These are phyloP conservation scores for Alexandromys fortis DNA, from an alignment of 2,113 vertebrate genomes.

Conservation along the genomic window DNA sequence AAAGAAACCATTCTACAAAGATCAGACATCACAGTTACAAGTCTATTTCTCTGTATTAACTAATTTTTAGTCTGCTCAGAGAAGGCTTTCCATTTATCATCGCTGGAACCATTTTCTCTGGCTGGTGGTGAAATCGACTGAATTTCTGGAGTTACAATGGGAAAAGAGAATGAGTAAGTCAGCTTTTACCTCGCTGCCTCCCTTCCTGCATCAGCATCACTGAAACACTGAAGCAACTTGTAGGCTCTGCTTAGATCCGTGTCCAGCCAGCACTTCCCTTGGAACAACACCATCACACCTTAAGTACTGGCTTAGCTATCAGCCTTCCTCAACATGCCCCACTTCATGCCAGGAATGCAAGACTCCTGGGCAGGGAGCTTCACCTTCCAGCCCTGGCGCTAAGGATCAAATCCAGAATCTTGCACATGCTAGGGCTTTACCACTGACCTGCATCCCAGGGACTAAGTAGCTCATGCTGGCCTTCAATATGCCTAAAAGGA, in stretches of 20 bases:
- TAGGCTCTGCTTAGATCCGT: neutral
- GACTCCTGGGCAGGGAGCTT: neutral
- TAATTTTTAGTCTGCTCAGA: neutral
- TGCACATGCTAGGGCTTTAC: neutral
- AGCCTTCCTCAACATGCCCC: neutral
- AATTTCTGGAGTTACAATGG: slow-evolving; percentile 6
- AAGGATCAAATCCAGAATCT: neutral
- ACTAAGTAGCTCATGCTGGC: neutral
- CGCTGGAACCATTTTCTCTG: neutral
- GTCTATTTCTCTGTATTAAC: slow-evolving; percentile 1
- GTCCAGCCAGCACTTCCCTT: neutral
- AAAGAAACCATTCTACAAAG: slow-evolving; percentile 7
- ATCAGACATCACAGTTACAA: neutral
- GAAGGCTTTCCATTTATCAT: neutral
- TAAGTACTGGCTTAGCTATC: neutral
- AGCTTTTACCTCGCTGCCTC: neutral
- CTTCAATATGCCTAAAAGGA: neutral
- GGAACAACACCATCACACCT: neutral
- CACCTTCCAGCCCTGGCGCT: neutral
- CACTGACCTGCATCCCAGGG: neutral
- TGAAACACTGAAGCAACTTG: neutral
- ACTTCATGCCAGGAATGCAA: neutral
- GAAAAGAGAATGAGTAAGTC: neutral
- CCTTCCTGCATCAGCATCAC: neutral
- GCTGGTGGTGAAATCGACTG: neutral